These are phyloP conservation scores for Zaprionus tsacasi DNA, from an alignment of 1,140 invertebrate genomes.

Conservation along the genomic window DNA sequence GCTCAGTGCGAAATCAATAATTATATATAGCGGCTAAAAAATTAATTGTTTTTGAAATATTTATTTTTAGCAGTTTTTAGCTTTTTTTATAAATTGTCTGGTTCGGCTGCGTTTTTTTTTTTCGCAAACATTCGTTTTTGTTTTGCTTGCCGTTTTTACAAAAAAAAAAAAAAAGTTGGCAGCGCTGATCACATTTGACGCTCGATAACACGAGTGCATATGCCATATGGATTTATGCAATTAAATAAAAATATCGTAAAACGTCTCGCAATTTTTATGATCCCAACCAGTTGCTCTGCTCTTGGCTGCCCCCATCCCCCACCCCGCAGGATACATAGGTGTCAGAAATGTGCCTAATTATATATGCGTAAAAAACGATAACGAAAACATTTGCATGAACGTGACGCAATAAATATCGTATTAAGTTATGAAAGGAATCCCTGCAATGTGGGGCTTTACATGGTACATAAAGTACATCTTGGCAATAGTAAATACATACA, in stretches of 20 bases:
- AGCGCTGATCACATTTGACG: no score
- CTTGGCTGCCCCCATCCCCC: conserved; percentile 17
- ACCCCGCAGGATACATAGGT: conserved; percentile 66
- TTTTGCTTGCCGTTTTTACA: no score
- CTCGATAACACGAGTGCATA: conserved; percentile 56
- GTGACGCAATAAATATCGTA: conserved; percentile 69
- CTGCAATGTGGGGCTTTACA: conserved; percentile 14
- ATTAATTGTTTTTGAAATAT: no score
- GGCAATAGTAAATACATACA: no score
- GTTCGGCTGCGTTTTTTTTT: no score
- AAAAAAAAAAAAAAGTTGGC: no score
- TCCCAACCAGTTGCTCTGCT: conserved; percentile 21
- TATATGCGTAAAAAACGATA: conserved; percentile 67
- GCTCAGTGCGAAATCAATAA: no score
- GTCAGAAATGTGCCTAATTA: conserved; percentile 79
- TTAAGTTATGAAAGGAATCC: conserved; percentile 71
- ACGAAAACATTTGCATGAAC: conserved; percentile 29
- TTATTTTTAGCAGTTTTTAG: no score
- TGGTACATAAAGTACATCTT: no score
- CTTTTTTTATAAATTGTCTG: no score
- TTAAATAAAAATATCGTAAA: conserved; percentile 80
- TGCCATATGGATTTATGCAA: conserved; percentile 56
- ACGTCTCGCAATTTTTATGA: conserved; percentile 58
- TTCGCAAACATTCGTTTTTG: no score
- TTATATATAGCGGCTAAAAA: no score